Percentiles rank a stretch among this genome's conserved stretches.
phyloP scores from a whole-genome alignment of 2,113 vertebrate species.

The Indri indri region DNA sequence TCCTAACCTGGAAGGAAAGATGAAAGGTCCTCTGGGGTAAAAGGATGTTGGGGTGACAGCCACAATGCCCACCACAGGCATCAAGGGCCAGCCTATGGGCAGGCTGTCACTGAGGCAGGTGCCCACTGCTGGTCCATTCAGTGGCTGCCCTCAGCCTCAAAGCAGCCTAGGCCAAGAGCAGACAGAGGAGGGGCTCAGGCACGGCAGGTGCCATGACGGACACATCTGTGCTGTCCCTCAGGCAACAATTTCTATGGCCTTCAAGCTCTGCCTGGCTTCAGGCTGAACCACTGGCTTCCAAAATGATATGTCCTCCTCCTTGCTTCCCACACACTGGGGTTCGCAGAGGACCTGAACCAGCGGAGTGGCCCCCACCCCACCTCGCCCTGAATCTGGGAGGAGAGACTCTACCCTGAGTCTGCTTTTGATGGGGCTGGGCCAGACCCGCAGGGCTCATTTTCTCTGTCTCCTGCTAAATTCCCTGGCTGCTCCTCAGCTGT shows the following conservation, averaged over 20 bases:
- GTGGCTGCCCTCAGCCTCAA: neutral
- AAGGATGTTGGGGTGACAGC: neutral
- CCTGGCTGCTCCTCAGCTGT: constrained; percentile 72
- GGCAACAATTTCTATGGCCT: neutral
- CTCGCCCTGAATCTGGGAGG: constrained; percentile 33
- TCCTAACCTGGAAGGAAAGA: neutral
- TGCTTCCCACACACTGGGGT: neutral
- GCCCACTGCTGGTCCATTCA: neutral
- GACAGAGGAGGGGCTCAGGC: neutral
- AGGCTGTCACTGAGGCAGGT: neutral
- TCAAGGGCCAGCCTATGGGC: neutral
- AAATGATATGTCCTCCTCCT: neutral
- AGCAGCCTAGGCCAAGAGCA: neutral
- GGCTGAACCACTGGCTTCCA: neutral
- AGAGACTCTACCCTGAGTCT: constrained; percentile 60
- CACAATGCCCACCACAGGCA: neutral
- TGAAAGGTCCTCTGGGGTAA: neutral
- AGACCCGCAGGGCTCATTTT: constrained; percentile 75
- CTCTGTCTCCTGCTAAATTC: constrained; percentile 75
- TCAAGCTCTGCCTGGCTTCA: neutral
- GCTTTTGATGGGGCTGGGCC: constrained; percentile 71
- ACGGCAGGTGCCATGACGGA: neutral
- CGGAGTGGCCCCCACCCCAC: neutral
- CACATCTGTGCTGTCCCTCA: neutral
- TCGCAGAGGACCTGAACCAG: neutral